These are phyloP conservation scores for Phalera bucephala DNA, from an alignment of 2,888 invertebrate species.

Conservation along the genomic window DNA sequence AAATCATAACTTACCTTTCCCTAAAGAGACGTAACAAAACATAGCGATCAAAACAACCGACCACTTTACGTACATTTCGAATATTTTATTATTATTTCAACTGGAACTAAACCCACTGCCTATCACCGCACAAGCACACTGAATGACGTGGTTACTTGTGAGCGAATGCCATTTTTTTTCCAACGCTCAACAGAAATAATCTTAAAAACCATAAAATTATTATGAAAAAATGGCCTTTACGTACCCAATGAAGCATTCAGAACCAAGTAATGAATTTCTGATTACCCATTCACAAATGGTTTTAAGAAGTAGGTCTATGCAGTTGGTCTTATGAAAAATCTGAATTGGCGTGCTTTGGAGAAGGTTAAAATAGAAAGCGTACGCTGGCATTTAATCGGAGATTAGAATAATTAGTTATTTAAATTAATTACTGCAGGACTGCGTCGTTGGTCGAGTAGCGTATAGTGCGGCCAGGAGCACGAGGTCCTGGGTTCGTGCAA, in stretches of 20 bases:
- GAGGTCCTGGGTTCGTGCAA: no score
- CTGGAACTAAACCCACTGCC: conserved; percentile 12
- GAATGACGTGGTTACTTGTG: conserved; percentile 22
- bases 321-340: neutral
- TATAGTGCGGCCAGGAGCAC: no score
- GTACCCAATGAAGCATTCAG: conserved; percentile 21
- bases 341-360: neutral
- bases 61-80: conserved; percentile 21
- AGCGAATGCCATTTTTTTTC: conserved; percentile 34
- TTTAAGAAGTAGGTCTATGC: conserved; percentile 3
- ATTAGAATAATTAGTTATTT: no score
- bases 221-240: conserved; percentile 28
- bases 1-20: conserved; percentile 20
- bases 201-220: conserved; percentile 22
- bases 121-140: conserved; percentile 17
- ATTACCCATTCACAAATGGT: conserved; percentile 11
- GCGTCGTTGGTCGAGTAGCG: no score
- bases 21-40: conserved; percentile 16
- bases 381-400: no score
- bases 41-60: conserved; percentile 15
- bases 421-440: no score
- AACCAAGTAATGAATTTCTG: conserved; percentile 12
- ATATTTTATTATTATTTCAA: conserved; percentile 12
- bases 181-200: conserved; percentile 29
- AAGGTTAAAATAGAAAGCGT: no score